Conservation (phyloP, 2,888 invertebrate genomes). For the Euclidia mi region DNA sequence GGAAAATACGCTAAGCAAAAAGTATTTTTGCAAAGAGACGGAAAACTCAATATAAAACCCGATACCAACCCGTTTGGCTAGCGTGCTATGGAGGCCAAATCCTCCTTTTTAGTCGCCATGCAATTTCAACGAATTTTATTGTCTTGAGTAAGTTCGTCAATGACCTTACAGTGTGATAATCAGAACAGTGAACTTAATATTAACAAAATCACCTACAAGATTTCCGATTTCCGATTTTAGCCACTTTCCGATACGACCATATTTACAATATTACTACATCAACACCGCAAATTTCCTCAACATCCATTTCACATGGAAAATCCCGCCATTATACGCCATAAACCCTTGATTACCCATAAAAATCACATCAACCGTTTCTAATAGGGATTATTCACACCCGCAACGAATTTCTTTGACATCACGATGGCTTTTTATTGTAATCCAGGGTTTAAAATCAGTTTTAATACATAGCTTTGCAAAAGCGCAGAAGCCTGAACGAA, state of each 20-base stretch:
- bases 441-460: constrained; percentile 50
- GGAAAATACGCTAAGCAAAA: too few relatives aligned
- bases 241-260: constrained; percentile 23
- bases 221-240: too few relatives aligned
- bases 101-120: too few relatives aligned
- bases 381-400: constrained; percentile 42
- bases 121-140: too few relatives aligned
- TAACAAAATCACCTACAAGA: too few relatives aligned
- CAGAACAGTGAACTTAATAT: too few relatives aligned
- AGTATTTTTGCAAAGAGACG: too few relatives aligned
- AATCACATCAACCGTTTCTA: constrained; percentile 36
- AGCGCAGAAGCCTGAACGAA: constrained; percentile 51
- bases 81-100: too few relatives aligned
- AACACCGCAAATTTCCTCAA: constrained; percentile 1
- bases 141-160: too few relatives aligned
- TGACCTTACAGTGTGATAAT: too few relatives aligned
- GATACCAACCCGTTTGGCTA: too few relatives aligned
- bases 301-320: constrained; percentile 28
- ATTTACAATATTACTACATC: constrained; percentile 14
- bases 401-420: constrained; percentile 30
- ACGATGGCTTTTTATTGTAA: constrained; percentile 8
- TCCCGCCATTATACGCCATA: constrained; percentile 39
- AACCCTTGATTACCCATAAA: constrained; percentile 42
- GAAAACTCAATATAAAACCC: too few relatives aligned
- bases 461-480: constrained; percentile 65